Evolutionary conservation across 2,888 invertebrate genomes (phyloP), one percentile per base, ranked within the genome.

Genomic region (Drosophila mimica): DNA sequence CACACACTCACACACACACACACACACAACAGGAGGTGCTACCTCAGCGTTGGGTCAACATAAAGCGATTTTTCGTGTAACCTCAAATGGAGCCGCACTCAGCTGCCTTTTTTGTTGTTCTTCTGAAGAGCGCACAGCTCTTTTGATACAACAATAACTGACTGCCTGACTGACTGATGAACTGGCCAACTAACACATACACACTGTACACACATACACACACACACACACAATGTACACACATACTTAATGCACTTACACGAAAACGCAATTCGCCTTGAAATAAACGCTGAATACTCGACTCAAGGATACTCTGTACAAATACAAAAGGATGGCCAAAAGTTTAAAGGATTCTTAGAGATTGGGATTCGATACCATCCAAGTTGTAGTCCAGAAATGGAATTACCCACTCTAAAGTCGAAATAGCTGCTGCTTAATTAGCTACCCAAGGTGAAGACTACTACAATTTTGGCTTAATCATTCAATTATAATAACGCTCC

Each of bases 241-340:
- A 74, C 31, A 38, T 58, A 54, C 53, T 71, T 85, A 85, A 84
- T 85, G 81, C 77, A 72, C 76, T 84, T 81, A 90, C 88, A 88
- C 68, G 91, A 75, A 90, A 88, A 90, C 81, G 78, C 88, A 88
- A 90, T 88, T 88, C 86, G 43, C 64, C 31, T 48, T 49, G 58
- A 15, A 46, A 25, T 28, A 15, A 25, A 15, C 25, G 46, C 4
- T 25, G 3, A 25, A 9, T 17, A 51, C 25, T 7, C 33, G 20
- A 40, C 38, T 38, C 9, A 1, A 7, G 13, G 3, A 38, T 66
- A 65, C 40, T 40, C 65, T 65, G 1, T 11, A 28, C 17, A 28
- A 25, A 9, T 46, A 15, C 15, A 15, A 46, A 25, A 25, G 7
- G 25, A 7, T 7, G 15, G 2, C 15, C 7, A 25, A 46, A 2